Evolutionary conservation across 1,140 invertebrate genomes (phyloP), one percentile per base, ranked within the genome.

Genomic region (Drosophila pruinosa): DNA sequence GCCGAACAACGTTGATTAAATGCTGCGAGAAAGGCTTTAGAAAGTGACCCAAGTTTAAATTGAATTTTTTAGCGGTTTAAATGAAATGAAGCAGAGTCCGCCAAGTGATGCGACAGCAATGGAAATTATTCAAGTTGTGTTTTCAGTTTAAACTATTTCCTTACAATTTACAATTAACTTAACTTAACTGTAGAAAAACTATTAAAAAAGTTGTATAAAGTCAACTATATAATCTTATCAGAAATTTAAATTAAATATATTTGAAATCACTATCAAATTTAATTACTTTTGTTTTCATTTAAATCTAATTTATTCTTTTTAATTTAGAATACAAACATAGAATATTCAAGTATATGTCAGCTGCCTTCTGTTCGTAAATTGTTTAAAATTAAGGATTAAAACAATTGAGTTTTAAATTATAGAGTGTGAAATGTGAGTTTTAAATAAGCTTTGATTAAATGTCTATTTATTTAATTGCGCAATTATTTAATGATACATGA

Each of bases 1-100:
- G 10, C 31, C 50, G 39, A 12, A 64, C 50, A 39, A 56, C 31
- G 41, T 56, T 70, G 67, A 70, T 70, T 64, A 70, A 70, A 24
- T 39, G 28, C 50, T 10, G 6, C 10, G 31, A 63, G 3, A 43
- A 59, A 19, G 34, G 24, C 54, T 59, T 68, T 48, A 15, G 26
- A 68, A 41, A 36, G 57, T 28, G 38, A 15, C 39, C 47, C 38
- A 54, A 38, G 14, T 22, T 43, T 41, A 14, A 63, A 53, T 53
- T 63, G 17, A 53, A 52, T 58, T 58, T 21, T 15, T 31, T 17
- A n/a, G 14, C 7, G 12, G n/a, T 15, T 6, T 24, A 2, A 24
- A 24, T 12, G 19, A 22, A 22, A 43, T 21, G 19, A 22, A 10
- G 14, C 14, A 3, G 5, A 39, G 38, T 17, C 38, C 4, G 38